These are phyloP conservation scores for Mycteria americana DNA, from an alignment of 2,797 vertebrate species.

Conservation along the genomic window DNA sequence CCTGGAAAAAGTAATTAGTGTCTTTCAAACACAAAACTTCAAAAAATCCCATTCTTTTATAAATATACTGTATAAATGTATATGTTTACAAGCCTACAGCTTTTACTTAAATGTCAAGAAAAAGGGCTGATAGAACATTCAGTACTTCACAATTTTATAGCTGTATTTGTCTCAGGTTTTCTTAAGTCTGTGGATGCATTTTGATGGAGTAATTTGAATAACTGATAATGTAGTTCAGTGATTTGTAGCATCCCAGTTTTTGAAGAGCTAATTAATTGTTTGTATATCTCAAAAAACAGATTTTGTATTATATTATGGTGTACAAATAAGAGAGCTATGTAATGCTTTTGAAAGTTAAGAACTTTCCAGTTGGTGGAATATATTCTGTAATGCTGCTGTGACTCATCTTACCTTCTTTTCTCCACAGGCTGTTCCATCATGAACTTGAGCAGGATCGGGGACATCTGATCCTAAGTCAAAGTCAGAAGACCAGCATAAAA, in stretches of 20 bases:
- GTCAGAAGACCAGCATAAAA: constrained; percentile 80
- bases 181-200: background rate
- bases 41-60: background rate
- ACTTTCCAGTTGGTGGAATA: background rate
- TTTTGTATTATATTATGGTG: background rate
- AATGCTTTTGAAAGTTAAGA: background rate
- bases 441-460: constrained; percentile 86
- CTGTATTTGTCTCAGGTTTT: background rate
- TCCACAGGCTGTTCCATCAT: constrained; percentile 81
- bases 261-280: background rate
- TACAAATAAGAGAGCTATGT: background rate
- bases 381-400: background rate
- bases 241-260: background rate
- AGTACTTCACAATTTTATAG: background rate
- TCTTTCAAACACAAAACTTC: background rate
- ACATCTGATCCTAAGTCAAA: constrained; percentile 85
- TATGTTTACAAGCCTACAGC: background rate
- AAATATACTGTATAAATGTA: background rate
- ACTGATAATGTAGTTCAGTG: background rate
- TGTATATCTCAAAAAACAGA: background rate
- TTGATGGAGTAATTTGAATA: background rate
- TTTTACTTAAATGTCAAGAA: background rate
- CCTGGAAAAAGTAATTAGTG: constrained; percentile 68
- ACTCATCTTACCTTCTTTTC: constrained; percentile 77
- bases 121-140: background rate